Percentiles rank a stretch among this genome's conserved stretches.
Conservation (phyloP, 1,140 invertebrate species). For the Caenorhabditis latens region DNA sequence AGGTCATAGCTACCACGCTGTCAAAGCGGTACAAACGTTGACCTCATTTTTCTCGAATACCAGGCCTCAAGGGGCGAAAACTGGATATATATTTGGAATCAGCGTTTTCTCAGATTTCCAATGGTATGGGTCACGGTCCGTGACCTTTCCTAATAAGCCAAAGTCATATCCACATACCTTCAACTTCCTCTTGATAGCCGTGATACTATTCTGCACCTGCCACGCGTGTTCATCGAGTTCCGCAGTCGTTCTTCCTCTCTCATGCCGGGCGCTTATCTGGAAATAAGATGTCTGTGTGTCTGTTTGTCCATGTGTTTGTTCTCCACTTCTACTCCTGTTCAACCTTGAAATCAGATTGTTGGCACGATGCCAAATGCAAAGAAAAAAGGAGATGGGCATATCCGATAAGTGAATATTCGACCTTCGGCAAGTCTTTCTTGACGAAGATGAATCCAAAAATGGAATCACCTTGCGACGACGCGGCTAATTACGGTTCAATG, state of each 20-base stretch:
- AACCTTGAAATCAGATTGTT: not conserved
- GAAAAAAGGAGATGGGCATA: not conserved
- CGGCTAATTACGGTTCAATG: constrained; percentile 25
- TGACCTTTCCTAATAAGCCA: too few relatives aligned
- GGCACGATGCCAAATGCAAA: not conserved
- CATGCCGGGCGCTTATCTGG: constrained; percentile 47
- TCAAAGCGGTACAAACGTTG: too few relatives aligned
- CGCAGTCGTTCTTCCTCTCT: constrained; percentile 17
- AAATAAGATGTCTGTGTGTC: not conserved
- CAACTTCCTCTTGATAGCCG: constrained; percentile 58
- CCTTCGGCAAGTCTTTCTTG: not conserved
- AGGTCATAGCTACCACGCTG: too few relatives aligned
- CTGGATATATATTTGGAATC: too few relatives aligned
- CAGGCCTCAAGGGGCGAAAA: too few relatives aligned
- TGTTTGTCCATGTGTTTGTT: not conserved
- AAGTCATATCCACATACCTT: constrained; percentile 12
- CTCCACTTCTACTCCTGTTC: not conserved
- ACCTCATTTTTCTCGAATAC: too few relatives aligned
- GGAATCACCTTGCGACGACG: not conserved
- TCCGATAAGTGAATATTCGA: constrained; percentile 5
- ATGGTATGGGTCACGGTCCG: too few relatives aligned
- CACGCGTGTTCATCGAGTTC: constrained; percentile 58
- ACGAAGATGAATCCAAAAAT: not conserved
- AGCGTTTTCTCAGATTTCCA: too few relatives aligned
- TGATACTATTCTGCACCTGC: constrained; percentile 63